A percentile compares a stretch with the other conserved stretches of the same genome.
phyloP scores from a whole-genome alignment of 2,888 invertebrate species.

The Carabus problematicus region DNA sequence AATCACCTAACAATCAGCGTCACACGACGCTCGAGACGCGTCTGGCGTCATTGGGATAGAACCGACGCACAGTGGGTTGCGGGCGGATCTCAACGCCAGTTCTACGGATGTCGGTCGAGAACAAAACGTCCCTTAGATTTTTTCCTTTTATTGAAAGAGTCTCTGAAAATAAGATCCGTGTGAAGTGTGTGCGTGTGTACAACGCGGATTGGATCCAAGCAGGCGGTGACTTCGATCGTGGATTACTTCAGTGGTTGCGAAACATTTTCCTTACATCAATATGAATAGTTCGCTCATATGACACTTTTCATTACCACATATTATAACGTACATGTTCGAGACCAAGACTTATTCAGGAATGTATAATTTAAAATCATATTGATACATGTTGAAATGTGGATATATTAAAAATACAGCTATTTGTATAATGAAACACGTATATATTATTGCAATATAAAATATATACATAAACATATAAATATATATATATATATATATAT shows the following conservation, averaged over 20 bases:
- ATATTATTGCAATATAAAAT: background rate
- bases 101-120: background rate
- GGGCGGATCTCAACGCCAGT: slow-evolving; percentile 16
- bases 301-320: too few relatives aligned
- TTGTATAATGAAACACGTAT: slow-evolving; percentile 1
- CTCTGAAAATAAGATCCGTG: slow-evolving; percentile 40
- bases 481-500: slow-evolving; percentile 27
- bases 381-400: too few relatives aligned
- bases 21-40: background rate
- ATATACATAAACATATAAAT: slow-evolving; percentile 6
- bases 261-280: slow-evolving; percentile 10
- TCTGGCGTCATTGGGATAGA: slow-evolving; percentile 6
- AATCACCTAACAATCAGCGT: slow-evolving; percentile 27
- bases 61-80: background rate
- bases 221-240: slow-evolving; percentile 32
- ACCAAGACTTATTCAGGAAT: too few relatives aligned
- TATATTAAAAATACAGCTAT: background rate
- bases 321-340: too few relatives aligned
- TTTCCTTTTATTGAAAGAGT: slow-evolving; percentile 35
- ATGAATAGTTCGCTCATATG: too few relatives aligned
- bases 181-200: slow-evolving; percentile 28
- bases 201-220: slow-evolving; percentile 26
- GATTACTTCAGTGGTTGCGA: slow-evolving; percentile 30
- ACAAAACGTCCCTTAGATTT: slow-evolving; percentile 5
- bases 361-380: too few relatives aligned